Evolutionary conservation across 35 echinoderm and acorn worm genomes (phyloP).

Genomic region (Ophiothrix spiculata): DNA sequence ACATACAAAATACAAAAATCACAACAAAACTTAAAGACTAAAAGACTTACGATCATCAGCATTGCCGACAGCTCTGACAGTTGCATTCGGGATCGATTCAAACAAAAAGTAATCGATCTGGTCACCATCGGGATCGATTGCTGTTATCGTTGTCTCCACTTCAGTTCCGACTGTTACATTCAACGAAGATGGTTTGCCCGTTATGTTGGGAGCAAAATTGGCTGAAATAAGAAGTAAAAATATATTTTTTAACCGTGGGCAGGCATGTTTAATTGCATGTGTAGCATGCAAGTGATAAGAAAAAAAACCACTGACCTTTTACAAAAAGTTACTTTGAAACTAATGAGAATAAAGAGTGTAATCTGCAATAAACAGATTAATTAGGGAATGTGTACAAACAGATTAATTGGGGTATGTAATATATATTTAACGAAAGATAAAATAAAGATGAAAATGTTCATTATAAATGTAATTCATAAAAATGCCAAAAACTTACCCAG

Average conservation of each 20-base stretch:
- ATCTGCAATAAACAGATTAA: no score
- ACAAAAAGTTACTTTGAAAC: no score
- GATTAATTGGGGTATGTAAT: no score
- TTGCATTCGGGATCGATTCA: slow-evolving; percentile 36
- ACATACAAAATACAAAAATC: background rate
- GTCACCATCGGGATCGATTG: slow-evolving; percentile 63
- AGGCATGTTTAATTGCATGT: no score
- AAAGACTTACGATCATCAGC: background rate
- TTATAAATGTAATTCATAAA: background rate
- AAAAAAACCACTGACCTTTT: no score
- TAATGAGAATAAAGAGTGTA: no score
- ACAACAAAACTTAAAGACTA: background rate
- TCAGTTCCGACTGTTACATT: slow-evolving; percentile 39
- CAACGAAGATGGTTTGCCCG: slow-evolving; percentile 23
- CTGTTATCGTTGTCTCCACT: slow-evolving; percentile 44
- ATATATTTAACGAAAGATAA: no score
- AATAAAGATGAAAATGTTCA: background rate
- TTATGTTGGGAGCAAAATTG: slow-evolving; percentile 78
- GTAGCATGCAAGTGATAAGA: no score
- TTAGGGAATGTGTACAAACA: no score
- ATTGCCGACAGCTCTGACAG: slow-evolving; percentile 23
- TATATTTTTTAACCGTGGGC: no score
- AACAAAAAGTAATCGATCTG: slow-evolving; percentile 36
- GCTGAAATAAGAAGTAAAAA: slow-evolving; percentile 24
- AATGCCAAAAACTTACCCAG: background rate